These are phyloP conservation scores for Resseliella maxima DNA, from an alignment of 2,888 invertebrate species.

Conservation along the genomic window DNA sequence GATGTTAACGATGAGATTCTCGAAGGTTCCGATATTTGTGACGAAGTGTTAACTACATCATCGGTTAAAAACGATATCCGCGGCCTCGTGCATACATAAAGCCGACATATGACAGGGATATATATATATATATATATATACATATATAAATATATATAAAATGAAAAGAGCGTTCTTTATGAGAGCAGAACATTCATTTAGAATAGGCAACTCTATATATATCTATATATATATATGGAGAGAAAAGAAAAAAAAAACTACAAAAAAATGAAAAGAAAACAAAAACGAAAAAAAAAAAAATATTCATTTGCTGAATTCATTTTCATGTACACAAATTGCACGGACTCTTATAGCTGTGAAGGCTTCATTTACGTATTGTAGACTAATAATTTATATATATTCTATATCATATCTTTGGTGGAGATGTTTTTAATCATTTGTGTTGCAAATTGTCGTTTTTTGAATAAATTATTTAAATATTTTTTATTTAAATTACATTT, in stretches of 20 bases:
- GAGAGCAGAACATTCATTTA: background rate
- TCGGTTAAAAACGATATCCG: slow-evolving; percentile 63
- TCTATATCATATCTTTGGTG: slow-evolving; percentile 43
- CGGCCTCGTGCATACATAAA: slow-evolving; percentile 66
- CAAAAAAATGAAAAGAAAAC: background rate
- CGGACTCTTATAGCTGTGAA: slow-evolving; percentile 21
- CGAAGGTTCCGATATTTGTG: slow-evolving; percentile 64
- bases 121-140: background rate
- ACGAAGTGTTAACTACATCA: slow-evolving; percentile 63
- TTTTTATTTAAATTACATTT: slow-evolving; percentile 37
- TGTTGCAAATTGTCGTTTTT: slow-evolving; percentile 46
- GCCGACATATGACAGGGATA: slow-evolving; percentile 18
- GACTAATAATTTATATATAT: slow-evolving; percentile 42
- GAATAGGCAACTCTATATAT: slow-evolving; percentile 1
- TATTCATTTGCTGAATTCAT: background rate
- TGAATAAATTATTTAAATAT: slow-evolving; percentile 47
- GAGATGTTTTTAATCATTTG: slow-evolving; percentile 45
- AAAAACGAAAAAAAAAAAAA: background rate
- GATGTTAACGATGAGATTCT: slow-evolving; percentile 60
- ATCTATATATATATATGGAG: background rate
- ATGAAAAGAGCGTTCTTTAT: background rate
- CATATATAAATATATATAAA: background rate
- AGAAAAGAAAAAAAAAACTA: background rate
- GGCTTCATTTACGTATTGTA: slow-evolving; percentile 48
- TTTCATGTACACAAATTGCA: slow-evolving; percentile 33